A percentile compares a stretch with the other conserved stretches of the same genome.
Evolutionary conservation across 2,113 vertebrate genomes (phyloP).

Genomic region (Centrocercus urophasianus): DNA sequence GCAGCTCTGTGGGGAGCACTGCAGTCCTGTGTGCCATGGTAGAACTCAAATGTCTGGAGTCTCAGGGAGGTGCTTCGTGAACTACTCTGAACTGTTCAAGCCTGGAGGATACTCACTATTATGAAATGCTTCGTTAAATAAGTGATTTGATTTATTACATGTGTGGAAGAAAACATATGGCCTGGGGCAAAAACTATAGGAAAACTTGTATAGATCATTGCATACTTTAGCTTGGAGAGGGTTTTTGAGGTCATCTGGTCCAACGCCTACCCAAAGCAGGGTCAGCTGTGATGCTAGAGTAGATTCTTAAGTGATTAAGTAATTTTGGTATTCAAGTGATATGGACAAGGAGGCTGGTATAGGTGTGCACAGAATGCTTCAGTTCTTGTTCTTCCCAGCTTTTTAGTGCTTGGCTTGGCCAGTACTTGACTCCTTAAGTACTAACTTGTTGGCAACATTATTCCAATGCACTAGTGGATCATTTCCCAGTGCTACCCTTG

Average conservation of each 20-base stretch:
- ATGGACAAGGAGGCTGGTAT: background rate
- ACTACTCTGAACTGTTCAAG: background rate
- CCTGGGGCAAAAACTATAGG: background rate
- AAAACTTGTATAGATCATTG: background rate
- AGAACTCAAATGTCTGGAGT: background rate
- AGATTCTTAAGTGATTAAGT: fast-evolving
- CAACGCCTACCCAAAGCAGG: background rate
- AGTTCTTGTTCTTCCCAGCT: background rate
- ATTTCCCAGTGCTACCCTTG: background rate
- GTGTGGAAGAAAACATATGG: background rate
- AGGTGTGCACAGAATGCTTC: background rate
- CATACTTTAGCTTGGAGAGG: background rate
- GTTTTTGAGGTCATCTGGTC: background rate
- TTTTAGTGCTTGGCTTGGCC: background rate
- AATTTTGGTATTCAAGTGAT: background rate
- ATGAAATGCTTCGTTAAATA: background rate
- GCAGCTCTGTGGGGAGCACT: background rate
- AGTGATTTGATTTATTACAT: background rate
- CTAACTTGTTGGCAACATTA: background rate
- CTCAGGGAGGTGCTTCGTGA: background rate
- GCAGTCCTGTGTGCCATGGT: background rate
- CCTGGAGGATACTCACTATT: background rate
- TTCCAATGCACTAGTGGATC: background rate
- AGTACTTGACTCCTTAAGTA: background rate
- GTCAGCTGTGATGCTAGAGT: background rate